A percentile compares a stretch with the other conserved stretches of the same genome.
Evolutionary conservation across 2,888 invertebrate genomes (phyloP).

Genomic region (Papilio elwesi): DNA sequence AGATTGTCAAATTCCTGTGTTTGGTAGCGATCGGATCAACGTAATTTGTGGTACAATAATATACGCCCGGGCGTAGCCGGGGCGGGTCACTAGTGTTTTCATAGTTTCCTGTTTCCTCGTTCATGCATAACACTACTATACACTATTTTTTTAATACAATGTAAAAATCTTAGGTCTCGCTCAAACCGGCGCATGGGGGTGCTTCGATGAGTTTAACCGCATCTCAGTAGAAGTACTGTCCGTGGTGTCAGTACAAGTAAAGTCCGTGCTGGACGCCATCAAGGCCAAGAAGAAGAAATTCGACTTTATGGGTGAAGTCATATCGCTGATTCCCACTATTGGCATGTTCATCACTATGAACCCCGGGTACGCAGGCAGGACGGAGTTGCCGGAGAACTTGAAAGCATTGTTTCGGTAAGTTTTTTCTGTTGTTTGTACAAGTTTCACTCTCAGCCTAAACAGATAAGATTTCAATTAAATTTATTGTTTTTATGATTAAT

Average conservation of each 20-base stretch:
- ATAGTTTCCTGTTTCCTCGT: too few relatives aligned
- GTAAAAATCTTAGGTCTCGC: slow-evolving; percentile 85
- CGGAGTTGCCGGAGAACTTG: slow-evolving; percentile 93
- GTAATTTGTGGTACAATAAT: too few relatives aligned
- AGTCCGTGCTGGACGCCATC: slow-evolving; percentile 93
- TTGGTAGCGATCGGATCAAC: too few relatives aligned
- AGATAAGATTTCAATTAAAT: too few relatives aligned
- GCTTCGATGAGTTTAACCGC: slow-evolving; percentile 98
- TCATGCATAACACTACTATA: too few relatives aligned
- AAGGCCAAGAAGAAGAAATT: slow-evolving; percentile 91
- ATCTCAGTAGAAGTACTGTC: slow-evolving; percentile 97
- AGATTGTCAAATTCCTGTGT: too few relatives aligned
- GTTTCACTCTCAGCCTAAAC: background rate
- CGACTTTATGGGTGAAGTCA: slow-evolving; percentile 93
- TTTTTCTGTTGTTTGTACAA: background rate
- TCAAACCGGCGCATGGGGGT: slow-evolving; percentile 98
- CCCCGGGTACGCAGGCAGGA: slow-evolving; percentile 96
- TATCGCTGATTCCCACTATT: slow-evolving; percentile 89
- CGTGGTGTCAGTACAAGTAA: slow-evolving; percentile 97
- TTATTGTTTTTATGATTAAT: background rate
- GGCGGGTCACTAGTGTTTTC: too few relatives aligned
- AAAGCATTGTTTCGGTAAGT: slow-evolving; percentile 85
- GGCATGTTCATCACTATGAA: slow-evolving; percentile 99
- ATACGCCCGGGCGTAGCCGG: too few relatives aligned
- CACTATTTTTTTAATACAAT: background rate